Percentiles rank a stretch among this genome's conserved stretches.
Evolutionary conservation across 2,113 vertebrate species (phyloP).

Genomic region (Eolophus roseicapilla): DNA sequence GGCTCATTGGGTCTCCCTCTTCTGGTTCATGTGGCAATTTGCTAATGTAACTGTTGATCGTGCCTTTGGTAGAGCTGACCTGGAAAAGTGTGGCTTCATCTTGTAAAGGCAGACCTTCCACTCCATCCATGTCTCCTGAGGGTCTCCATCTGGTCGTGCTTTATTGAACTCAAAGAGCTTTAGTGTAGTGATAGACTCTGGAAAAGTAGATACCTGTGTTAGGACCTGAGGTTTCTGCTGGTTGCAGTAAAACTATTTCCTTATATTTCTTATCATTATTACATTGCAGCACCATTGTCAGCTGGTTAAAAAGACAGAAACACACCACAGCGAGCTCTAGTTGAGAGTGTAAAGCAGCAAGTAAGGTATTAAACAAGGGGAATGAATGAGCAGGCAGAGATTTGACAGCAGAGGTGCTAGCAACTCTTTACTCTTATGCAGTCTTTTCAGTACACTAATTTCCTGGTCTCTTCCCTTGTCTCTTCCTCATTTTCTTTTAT

Average conservation of each 20-base stretch:
- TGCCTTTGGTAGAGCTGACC: background rate
- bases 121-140: accelerated
- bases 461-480: background rate
- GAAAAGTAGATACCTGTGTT: background rate
- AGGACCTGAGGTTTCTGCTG: background rate
- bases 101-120: background rate
- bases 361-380: background rate
- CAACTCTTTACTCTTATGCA: background rate
- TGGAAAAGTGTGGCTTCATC: background rate
- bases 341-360: background rate
- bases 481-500: background rate
- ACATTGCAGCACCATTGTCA: background rate
- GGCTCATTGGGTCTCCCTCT: background rate
- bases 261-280: background rate
- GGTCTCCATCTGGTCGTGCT: background rate
- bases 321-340: background rate
- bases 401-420: background rate
- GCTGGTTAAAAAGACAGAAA: background rate
- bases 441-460: background rate
- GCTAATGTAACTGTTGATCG: accelerated
- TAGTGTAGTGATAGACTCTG: too few species aligned
- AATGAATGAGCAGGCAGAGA: background rate
- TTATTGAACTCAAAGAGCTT: background rate
- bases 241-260: background rate
- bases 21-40: background rate